Percentiles rank a stretch among this genome's conserved stretches.
Evolutionary conservation across 2,113 vertebrate genomes (phyloP).

Genomic region (Albula goreensis): DNA sequence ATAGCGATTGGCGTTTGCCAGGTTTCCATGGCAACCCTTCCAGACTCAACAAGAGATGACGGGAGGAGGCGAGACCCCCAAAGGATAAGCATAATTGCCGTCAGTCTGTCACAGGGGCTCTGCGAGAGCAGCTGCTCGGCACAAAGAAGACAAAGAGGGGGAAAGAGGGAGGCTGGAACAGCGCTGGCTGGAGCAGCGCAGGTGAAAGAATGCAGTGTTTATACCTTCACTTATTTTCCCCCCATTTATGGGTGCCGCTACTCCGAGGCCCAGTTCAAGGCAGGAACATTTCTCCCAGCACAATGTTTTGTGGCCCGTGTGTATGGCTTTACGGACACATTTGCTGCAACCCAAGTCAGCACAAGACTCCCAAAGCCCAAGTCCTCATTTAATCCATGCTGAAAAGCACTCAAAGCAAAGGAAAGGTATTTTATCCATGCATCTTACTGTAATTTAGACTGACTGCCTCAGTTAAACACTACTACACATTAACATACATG

Average conservation of each 20-base stretch:
- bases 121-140: slow-evolving; percentile 45
- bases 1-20: slow-evolving; percentile 57
- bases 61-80: slow-evolving; percentile 42
- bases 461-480: neutral
- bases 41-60: slow-evolving; percentile 67
- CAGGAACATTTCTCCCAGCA: neutral
- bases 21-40: slow-evolving; percentile 70
- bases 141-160: slow-evolving; percentile 53
- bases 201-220: too few relatives aligned
- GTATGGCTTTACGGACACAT: neutral
- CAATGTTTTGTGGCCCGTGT: neutral
- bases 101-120: slow-evolving; percentile 22
- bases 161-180: too few relatives aligned
- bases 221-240: too few relatives aligned
- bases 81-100: slow-evolving; percentile 35
- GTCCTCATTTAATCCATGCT: neutral
- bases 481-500: neutral
- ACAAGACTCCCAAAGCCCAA: neutral
- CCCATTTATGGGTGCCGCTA: too few relatives aligned
- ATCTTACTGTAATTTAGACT: neutral
- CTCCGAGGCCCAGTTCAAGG: too few relatives aligned
- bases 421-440: neutral
- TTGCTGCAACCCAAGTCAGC: neutral
- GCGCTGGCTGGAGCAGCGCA: too few relatives aligned
- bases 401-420: neutral